Conservation (phyloP, 23 tunicate genomes). For the Halocynthia roretzi region DNA sequence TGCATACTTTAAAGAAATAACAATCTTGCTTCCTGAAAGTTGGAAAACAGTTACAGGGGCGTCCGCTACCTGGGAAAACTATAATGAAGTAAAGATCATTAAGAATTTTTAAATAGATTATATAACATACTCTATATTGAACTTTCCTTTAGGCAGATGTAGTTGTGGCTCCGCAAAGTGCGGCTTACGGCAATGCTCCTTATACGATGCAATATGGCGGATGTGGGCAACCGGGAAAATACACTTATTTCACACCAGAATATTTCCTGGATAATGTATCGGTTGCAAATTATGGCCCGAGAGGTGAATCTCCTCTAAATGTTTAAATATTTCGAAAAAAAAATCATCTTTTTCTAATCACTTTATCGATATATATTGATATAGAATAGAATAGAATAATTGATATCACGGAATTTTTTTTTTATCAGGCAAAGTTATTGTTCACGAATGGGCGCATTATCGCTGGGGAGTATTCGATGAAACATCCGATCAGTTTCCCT, state of each 20-base stretch:
- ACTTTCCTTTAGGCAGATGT: constrained; percentile 30
- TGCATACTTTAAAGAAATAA: constrained; percentile 39
- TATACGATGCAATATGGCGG: constrained; percentile 37
- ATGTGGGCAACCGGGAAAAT: constrained; percentile 40
- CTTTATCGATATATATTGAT: no score
- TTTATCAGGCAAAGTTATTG: constrained; percentile 41
- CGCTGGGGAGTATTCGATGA: constrained; percentile 88
- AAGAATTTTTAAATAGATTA: neutral
- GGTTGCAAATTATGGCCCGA: constrained; percentile 20
- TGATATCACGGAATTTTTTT: neutral
- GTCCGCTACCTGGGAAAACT: constrained; percentile 9
- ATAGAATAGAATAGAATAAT: neutral
- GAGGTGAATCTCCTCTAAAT: constrained; percentile 16
- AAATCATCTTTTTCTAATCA: neutral
- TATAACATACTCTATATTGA: neutral
- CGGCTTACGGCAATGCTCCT: constrained; percentile 26
- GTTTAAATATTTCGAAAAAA: neutral
- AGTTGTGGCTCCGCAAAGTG: constrained; percentile 20
- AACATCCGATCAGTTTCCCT: constrained; percentile 30
- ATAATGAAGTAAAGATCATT: constrained; percentile 4
- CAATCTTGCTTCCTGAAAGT: constrained; percentile 35
- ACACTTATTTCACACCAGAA: constrained; percentile 40
- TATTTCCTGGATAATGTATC: constrained; percentile 20
- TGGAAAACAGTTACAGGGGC: constrained; percentile 16
- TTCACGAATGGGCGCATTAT: constrained; percentile 79